Conservation (phyloP, 2,888 invertebrate species). For the Pogonocherus hispidulus region DNA sequence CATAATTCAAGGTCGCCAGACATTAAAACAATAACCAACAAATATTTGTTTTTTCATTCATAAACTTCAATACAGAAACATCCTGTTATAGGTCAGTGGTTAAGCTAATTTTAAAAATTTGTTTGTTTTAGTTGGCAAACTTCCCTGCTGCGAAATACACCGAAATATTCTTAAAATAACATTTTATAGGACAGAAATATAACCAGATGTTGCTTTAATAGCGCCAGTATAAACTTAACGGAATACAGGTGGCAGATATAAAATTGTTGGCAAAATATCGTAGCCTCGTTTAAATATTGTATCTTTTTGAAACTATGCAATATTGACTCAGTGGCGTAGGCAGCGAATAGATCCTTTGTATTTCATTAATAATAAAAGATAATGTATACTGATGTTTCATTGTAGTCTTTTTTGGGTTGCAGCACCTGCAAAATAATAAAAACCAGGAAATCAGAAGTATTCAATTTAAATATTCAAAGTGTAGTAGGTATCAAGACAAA, state of each 20-base stretch:
- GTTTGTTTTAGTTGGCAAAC: slow-evolving; percentile 48
- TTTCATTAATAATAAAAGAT: no score
- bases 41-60: slow-evolving; percentile 39
- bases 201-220: slow-evolving; percentile 44
- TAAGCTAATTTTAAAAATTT: slow-evolving; percentile 45
- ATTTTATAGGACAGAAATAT: slow-evolving; percentile 46
- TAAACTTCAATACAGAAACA: slow-evolving; percentile 38
- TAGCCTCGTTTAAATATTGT: slow-evolving; percentile 7
- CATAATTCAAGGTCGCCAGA: slow-evolving; percentile 17
- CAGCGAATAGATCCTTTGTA: no score
- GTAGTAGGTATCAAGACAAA: no score
- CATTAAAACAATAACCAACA: slow-evolving; percentile 13
- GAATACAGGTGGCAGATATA: slow-evolving; percentile 48
- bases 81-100: slow-evolving; percentile 52
- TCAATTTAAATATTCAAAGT: no score
- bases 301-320: slow-evolving; percentile 3
- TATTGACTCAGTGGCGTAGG: background rate
- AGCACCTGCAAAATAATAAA: no score
- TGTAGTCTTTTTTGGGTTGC: no score
- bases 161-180: slow-evolving; percentile 45
- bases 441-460: no score
- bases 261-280: slow-evolving; percentile 29
- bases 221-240: slow-evolving; percentile 42
- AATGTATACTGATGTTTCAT: no score
- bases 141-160: slow-evolving; percentile 42